Conservation (phyloP, 2,797 vertebrate species). For the Notoglanidium macrostoma region DNA sequence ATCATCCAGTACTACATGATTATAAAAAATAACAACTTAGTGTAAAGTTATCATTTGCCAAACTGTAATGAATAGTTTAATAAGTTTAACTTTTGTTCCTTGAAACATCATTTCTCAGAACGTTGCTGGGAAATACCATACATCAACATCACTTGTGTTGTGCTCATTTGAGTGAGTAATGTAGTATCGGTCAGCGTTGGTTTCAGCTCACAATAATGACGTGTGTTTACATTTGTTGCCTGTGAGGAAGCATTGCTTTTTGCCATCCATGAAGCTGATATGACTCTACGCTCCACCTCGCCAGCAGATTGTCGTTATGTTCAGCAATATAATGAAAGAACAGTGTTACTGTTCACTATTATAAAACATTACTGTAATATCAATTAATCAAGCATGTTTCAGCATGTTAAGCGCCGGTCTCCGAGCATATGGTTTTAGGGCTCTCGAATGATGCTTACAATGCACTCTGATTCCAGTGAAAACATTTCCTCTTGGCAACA, state of each 20-base stretch:
- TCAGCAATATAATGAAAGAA: background rate
- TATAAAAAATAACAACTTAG: background rate
- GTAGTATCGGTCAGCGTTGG: slow-evolving; percentile 60
- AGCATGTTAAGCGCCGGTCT: background rate
- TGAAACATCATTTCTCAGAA: background rate
- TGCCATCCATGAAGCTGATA: background rate
- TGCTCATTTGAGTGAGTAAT: slow-evolving; percentile 20
- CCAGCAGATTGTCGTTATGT: background rate
- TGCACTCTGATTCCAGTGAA: background rate
- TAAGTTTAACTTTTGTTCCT: background rate
- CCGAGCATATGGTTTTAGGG: background rate
- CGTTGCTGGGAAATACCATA: background rate
- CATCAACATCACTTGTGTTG: background rate
- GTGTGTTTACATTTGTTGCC: slow-evolving; percentile 66
- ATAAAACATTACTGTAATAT: background rate
- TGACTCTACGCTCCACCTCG: background rate
- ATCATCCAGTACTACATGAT: background rate
- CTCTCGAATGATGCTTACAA: background rate
- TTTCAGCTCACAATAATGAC: slow-evolving; percentile 70
- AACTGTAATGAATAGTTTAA: background rate
- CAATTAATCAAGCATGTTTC: background rate
- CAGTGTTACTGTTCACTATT: background rate
- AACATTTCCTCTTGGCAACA: background rate
- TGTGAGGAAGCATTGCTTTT: slow-evolving; percentile 38
- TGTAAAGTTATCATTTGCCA: background rate